Conservation (phyloP, 2,888 invertebrate species). For the Tenthredo amoena region DNA sequence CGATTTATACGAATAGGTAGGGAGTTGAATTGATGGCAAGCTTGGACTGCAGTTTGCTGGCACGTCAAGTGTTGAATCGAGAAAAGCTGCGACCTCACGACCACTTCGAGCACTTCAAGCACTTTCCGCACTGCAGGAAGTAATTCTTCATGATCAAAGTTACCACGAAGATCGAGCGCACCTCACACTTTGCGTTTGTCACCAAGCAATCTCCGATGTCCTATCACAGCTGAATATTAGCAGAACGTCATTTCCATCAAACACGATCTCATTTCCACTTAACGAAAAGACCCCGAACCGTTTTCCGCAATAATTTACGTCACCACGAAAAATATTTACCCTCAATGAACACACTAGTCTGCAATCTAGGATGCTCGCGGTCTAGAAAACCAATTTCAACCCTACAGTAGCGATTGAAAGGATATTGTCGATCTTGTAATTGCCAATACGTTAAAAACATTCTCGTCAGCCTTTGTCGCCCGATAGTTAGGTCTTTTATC, state of each 20-base stretch:
- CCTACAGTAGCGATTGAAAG: not conserved
- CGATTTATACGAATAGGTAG: not conserved
- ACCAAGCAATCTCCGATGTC: slow-evolving; percentile 15
- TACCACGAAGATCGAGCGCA: slow-evolving; percentile 31
- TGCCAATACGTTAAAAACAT: not conserved
- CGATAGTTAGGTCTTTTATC: not conserved
- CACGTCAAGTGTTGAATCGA: slow-evolving; percentile 16
- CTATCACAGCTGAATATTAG: not conserved
- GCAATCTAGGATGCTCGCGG: not conserved
- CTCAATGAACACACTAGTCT: not conserved
- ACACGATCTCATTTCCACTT: not conserved
- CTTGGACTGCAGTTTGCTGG: slow-evolving; percentile 29
- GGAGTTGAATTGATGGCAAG: slow-evolving; percentile 11
- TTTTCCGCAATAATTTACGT: not conserved
- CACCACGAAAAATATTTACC: not conserved
- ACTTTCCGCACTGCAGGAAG: slow-evolving; percentile 23
- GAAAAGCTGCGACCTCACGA: slow-evolving; percentile 39
- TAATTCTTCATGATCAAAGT: slow-evolving; percentile 52
- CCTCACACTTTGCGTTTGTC: slow-evolving; percentile 26
- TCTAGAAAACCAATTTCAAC: slow-evolving; percentile 15
- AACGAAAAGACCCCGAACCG: not conserved
- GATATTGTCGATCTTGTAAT: not conserved
- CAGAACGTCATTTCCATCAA: slow-evolving; percentile 20
- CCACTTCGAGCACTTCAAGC: slow-evolving; percentile 37
- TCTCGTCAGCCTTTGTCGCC: not conserved